Conservation (phyloP, 23 tunicate genomes). For the Diplosoma virens region DNA sequence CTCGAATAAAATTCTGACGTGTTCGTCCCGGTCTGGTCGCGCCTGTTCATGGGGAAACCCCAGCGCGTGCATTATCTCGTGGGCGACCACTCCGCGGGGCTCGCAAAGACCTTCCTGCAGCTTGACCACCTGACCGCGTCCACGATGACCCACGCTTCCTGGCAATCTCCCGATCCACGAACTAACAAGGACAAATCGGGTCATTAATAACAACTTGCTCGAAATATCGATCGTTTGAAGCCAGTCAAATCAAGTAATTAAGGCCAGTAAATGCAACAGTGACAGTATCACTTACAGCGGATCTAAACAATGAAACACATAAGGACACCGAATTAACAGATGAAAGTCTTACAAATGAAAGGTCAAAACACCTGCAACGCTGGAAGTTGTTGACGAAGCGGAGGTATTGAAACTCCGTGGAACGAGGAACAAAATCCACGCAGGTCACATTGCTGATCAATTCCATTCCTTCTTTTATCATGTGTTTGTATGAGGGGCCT, state of each 20-base stretch:
- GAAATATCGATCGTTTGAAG: too few species aligned
- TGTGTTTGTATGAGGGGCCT: constrained; percentile 5
- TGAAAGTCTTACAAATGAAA: too few species aligned
- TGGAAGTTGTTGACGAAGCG: neutral
- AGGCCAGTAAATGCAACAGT: too few species aligned
- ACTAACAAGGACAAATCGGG: neutral
- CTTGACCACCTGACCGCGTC: neutral
- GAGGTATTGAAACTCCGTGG: constrained; percentile 3
- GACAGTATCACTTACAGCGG: too few species aligned
- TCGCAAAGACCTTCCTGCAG: neutral
- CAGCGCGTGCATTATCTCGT: constrained; percentile 13
- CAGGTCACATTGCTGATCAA: neutral
- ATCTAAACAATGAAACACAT: too few species aligned
- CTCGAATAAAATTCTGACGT: constrained; percentile 1
- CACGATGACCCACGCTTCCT: neutral
- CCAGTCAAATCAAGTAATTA: too few species aligned
- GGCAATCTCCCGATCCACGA: constrained; percentile 9
- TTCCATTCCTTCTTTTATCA: neutral
- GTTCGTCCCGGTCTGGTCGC: constrained; percentile 6
- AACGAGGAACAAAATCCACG: neutral
- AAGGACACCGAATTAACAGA: too few species aligned
- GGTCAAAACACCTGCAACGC: constrained; percentile 16
- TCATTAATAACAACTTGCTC: too few species aligned
- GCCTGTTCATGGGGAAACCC: constrained; percentile 18
- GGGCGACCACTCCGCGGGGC: neutral